Base-by-base conservation (phyloP, 2,113 vertebrate species). In the Coracopsis vasa region DNA sequence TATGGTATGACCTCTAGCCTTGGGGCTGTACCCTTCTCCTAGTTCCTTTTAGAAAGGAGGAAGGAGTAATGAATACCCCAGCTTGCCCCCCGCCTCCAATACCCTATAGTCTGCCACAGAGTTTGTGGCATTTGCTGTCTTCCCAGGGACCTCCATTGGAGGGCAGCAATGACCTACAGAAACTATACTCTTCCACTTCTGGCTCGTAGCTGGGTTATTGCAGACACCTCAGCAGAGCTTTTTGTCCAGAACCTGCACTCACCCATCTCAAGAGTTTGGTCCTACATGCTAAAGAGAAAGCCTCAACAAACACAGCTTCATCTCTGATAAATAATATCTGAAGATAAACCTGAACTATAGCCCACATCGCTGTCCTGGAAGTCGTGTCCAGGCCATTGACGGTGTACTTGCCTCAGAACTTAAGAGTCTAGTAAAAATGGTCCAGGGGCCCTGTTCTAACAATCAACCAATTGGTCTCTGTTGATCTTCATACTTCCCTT, bases 141-240 rank as follows among this genome's bases (percentile, higher is more conserved):
- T 96, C 45, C 25, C 78, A 6, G 19, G n/a, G 44, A 83, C 35
- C 21, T 86, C 92, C 92, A 45, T 28, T 18, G 58, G 95, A 94
- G 88, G 95, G 95, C 96, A 94, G 91, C 77, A 92, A 24, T 53
- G 24, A n/a, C 77, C 66, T 21, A 17, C 81, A 31, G 79, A 94
- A 94, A 37, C 11, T 3, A 42, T 58, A 14, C 28, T 86, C 18
- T 61, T 53, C 15, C 45, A 24, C 54, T n/a, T 58, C 29, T 66
- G 41, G 18, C 60, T 86, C 53, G 29, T 51, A 71, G 56, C 25
- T 79, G 58, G 41, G 21, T 19, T 35, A 15, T 35, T 67, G 39
- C 44, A 45, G 37, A 27, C 23, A 31, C 18, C 33, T 54, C 72
- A 33, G 71, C 67, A 80, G 47, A 64, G 24, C 53, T 35, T 16